Conservation (phyloP, 1,140 invertebrate species). For the Eciton burchellii region DNA sequence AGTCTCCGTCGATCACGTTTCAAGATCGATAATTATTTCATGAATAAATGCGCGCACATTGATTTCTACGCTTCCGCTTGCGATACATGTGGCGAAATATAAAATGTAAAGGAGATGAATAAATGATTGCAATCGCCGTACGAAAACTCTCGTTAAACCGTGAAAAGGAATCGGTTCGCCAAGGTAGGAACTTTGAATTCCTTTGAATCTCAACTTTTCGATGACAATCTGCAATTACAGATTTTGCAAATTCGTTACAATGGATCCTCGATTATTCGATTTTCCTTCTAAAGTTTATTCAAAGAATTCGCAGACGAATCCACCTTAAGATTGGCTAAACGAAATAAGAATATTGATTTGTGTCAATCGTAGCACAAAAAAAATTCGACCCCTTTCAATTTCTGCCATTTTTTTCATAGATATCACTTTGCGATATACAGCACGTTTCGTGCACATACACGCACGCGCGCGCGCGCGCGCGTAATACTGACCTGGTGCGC, state of each 20-base stretch:
- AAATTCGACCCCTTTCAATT: neutral
- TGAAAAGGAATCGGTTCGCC: neutral
- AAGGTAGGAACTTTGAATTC: neutral
- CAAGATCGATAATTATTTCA: neutral
- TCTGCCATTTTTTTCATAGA: neutral
- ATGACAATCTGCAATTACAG: too few relatives aligned
- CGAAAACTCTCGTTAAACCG: neutral
- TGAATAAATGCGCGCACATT: slow-evolving; percentile 2
- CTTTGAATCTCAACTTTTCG: too few relatives aligned
- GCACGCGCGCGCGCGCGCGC: too few relatives aligned
- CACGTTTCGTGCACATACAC: neutral
- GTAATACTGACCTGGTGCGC: slow-evolving; percentile 2
- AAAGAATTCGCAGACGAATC: too few relatives aligned
- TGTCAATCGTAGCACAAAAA: neutral
- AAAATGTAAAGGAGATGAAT: slow-evolving; percentile 18
- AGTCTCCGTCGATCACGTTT: neutral
- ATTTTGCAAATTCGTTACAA: too few relatives aligned
- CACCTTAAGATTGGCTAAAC: neutral
- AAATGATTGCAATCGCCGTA: slow-evolving; percentile 43
- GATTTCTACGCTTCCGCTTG: slow-evolving; percentile 35
- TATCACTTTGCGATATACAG: neutral
- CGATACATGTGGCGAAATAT: slow-evolving; percentile 1
- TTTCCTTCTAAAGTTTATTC: too few relatives aligned
- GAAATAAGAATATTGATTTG: neutral
- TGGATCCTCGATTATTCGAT: too few relatives aligned